Percentiles rank a stretch among this genome's conserved stretches.
These are phyloP conservation scores for Drosophila setifemur DNA, from an alignment of 1,140 invertebrate genomes.

Conservation along the genomic window DNA sequence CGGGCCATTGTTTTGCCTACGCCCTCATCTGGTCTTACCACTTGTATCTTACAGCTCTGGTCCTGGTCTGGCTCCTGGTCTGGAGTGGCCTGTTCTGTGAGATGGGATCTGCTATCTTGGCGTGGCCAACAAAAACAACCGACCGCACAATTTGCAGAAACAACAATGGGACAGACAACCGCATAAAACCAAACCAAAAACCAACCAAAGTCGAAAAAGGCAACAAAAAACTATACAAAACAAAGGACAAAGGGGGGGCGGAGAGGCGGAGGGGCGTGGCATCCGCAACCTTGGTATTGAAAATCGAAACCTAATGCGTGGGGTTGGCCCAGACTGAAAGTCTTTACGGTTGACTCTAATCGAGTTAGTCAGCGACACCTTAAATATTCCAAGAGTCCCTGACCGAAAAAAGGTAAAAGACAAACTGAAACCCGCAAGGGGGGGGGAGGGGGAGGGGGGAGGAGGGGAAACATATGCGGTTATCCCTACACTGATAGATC, in stretches of 20 bases:
- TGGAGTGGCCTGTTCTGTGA: not conserved
- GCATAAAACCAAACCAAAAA: slow-evolving; percentile 37
- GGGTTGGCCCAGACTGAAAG: slow-evolving; percentile 25
- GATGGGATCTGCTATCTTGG: slow-evolving; percentile 30
- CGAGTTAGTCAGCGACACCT: slow-evolving; percentile 75
- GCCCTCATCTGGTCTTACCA: slow-evolving; percentile 45
- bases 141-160: slow-evolving; percentile 78
- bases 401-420: slow-evolving; percentile 37
- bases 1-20: slow-evolving; percentile 64
- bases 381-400: slow-evolving; percentile 45
- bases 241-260: slow-evolving; percentile 12
- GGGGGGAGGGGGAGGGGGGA: slow-evolving; percentile 29
- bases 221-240: slow-evolving; percentile 21
- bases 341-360: slow-evolving; percentile 51
- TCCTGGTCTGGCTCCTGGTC: not conserved
- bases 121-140: slow-evolving; percentile 57
- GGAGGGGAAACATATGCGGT: slow-evolving; percentile 50
- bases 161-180: slow-evolving; percentile 57
- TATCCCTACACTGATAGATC: not conserved
- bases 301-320: slow-evolving; percentile 41
- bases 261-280: slow-evolving; percentile 6
- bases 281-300: slow-evolving; percentile 40
- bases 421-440: slow-evolving; percentile 26
- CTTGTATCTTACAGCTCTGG: slow-evolving; percentile 1
- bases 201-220: slow-evolving; percentile 22